phyloP scores from a whole-genome alignment of 2,888 invertebrate species.

The Spodoptera exigua region DNA sequence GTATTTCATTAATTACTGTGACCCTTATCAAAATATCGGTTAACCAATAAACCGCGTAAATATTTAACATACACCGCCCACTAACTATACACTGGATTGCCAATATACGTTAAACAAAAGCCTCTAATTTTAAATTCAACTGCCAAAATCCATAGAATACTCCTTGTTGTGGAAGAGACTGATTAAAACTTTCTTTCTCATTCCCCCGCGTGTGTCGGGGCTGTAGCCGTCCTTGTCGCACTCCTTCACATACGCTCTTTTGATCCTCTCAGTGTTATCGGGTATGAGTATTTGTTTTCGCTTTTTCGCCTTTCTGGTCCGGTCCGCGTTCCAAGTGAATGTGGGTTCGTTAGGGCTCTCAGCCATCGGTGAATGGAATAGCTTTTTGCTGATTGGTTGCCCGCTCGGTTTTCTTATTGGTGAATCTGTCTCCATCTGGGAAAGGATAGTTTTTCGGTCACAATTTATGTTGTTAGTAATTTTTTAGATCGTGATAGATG shows the following conservation, averaged over 20 bases:
- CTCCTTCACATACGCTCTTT: constrained; percentile 76
- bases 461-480: constrained; percentile 32
- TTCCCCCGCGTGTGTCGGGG: constrained; percentile 67
- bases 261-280: constrained; percentile 71
- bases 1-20: constrained; percentile 37
- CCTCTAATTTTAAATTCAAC: constrained; percentile 24
- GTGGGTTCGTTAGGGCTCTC: constrained; percentile 59
- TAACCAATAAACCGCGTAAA: constrained; percentile 16
- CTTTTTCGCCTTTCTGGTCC: constrained; percentile 68
- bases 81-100: constrained; percentile 4
- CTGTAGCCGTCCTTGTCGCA: constrained; percentile 72
- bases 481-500: constrained; percentile 33
- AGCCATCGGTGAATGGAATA: constrained; percentile 77
- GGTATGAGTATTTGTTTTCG: constrained; percentile 74
- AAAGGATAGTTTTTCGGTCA: constrained; percentile 44
- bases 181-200: constrained; percentile 76
- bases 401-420: constrained; percentile 75
- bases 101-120: constrained; percentile 9
- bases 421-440: constrained; percentile 80
- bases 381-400: constrained; percentile 77
- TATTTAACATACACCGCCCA: constrained; percentile 21
- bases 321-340: constrained; percentile 57
- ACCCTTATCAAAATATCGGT: constrained; percentile 42
- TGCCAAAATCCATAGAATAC: constrained; percentile 74
- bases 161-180: constrained; percentile 81